Evolutionary conservation across 2,113 vertebrate genomes (phyloP), one percentile per base, ranked within the genome.

Genomic region (Abramis brama): DNA sequence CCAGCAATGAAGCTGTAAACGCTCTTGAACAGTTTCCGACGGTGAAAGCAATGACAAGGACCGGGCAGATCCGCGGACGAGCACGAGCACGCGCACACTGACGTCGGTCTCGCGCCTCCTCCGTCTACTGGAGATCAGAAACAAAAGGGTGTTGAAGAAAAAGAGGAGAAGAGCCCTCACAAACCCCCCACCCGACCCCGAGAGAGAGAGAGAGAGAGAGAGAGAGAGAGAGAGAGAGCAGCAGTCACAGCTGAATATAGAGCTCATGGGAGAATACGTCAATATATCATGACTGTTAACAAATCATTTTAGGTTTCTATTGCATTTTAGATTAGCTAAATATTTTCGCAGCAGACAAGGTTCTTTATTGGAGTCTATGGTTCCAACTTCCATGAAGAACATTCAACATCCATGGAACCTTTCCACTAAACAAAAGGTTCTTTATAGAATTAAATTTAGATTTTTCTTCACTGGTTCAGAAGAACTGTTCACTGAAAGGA

Each of bases 91-190:
- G 76, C 55, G 55, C 52, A 79, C 12, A 47, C 5, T 47, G 59
- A 30, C 59, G 39, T 57, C 52, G 52, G 76, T n/a, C 30, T 79
- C 27, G 59, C 15, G 33, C 39, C 59, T 66, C 79, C 79, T 66
- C 79, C 79, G 81, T 57, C 85, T 76, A 73, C 82, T 39, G 76
- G 74, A 79, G 55, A 79, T 77, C 52, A 19, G 52, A 47, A 5
- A 52, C 79, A 62, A n/a, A 62, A 64, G 50, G 15, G 33, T 17
- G 36, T 17, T 64, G 36, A 43, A 81, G 75, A 47, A 30, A n/a
- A 68, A 57, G 36, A 60, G 13, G 15, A 45, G 70, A n/a, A 52
- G 59, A 73, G 78, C 52, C 6, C 23, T 21, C 71, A 82, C 25
- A 68, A 43, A 45, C 27, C 86, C 52, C 80, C 62, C 87, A 64